Base-by-base conservation (phyloP, 1,140 invertebrate genomes). In the Vanessa tameamea region DNA sequence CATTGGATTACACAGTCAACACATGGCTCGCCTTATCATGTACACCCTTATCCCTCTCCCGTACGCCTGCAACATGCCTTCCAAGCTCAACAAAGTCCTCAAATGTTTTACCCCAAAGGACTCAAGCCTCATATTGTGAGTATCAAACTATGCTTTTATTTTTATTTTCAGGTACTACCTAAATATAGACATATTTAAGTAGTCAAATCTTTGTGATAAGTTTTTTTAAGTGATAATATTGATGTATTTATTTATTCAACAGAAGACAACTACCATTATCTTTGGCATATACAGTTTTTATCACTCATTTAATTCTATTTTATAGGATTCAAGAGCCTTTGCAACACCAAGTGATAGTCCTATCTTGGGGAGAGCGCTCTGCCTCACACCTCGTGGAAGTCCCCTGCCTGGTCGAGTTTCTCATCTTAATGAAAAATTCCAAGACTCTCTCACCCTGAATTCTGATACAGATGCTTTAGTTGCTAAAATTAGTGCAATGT, bases 401-500 rank as follows among this genome's bases (percentile, higher is more conserved):
- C 91, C 93, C 6, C 76, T 92, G 0, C 89, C 89, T 9, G 89
- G 89, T 1, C 79, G 90, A 13, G 86, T 92, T 82, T 92, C 94
- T 81, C 84, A 92, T 87, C 84, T 94, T 77, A 83, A 90, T 87
- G 86, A 93, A 47, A 95, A 93, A 86, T 95, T 95, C 67, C 95
- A 96, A 88, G 96, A 97, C 77, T 95, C 95, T 11, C 94, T 95
- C 63, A 94, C 93, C 8, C 94, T 94, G 50, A 93, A 94, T 64
- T 93, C 94, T 7, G 95, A 96, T 69, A 94, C 94, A 5, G 96
- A 97, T 80, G 94, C 95, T 5, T 93, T 96, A 71, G 96, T 97
- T 16, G 94, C 95, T 47, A 98, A 97, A 91, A 97, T 98, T 77
- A 95, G 96, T 87, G 95, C 96, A n/a, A 97, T 98, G 95, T 98